Conservation (phyloP, 2,888 invertebrate genomes). For the Lysandra coridon region DNA sequence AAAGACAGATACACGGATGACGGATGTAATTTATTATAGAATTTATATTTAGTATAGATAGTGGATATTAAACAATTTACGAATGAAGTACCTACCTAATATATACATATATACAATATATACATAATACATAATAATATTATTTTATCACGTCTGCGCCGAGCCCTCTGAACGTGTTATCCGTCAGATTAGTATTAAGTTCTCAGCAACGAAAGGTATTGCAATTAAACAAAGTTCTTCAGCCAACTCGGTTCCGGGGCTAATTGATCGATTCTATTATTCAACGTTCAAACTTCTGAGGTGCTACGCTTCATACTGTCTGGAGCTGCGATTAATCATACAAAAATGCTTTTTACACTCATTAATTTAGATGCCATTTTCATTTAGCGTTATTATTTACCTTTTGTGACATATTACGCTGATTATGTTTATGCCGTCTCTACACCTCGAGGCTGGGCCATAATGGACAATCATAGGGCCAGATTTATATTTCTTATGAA, state of each 20-base stretch:
- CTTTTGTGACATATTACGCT: not conserved
- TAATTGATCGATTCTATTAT: constrained; percentile 73
- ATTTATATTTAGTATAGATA: no score
- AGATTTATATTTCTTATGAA: no score
- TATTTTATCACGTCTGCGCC: not conserved
- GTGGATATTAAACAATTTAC: not conserved
- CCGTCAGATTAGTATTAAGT: constrained; percentile 32
- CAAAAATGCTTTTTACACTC: not conserved
- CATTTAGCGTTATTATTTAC: not conserved
- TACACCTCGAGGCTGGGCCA: not conserved
- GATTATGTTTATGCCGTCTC: no score
- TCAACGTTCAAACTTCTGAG: constrained; percentile 54
- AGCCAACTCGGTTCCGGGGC: constrained; percentile 51
- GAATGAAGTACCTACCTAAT: not conserved
- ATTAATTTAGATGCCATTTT: constrained; percentile 11
- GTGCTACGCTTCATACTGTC: constrained; percentile 42
- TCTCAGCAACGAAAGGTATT: constrained; percentile 32
- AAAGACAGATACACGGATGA: no score
- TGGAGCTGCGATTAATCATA: constrained; percentile 31
- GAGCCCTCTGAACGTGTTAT: constrained; percentile 27
- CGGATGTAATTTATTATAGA: no score
- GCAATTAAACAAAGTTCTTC: constrained; percentile 39
- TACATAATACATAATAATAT: not conserved
- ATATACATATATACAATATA: no score
- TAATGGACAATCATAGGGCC: not conserved